These are phyloP conservation scores for Pachydiplax longipennis DNA, from an alignment of 2,888 invertebrate species.

Conservation along the genomic window DNA sequence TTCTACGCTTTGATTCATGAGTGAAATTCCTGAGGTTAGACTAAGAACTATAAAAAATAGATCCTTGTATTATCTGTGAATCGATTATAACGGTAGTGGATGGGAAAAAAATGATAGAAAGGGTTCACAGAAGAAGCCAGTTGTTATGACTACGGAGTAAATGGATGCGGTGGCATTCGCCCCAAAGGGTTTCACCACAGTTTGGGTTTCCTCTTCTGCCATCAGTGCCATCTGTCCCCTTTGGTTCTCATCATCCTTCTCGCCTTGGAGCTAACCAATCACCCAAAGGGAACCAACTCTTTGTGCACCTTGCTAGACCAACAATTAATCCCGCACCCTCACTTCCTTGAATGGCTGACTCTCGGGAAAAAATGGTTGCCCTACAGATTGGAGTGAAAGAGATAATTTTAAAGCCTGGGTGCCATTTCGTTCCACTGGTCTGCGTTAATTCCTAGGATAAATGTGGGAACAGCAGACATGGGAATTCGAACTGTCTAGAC, in stretches of 20 bases:
- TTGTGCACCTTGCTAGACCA: background rate
- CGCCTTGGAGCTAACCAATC: background rate
- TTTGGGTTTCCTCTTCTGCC: background rate
- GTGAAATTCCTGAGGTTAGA: background rate
- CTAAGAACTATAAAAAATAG: background rate
- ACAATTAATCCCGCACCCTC: background rate
- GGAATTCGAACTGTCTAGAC: no score
- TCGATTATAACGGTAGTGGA: background rate
- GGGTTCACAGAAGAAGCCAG: background rate
- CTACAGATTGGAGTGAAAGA: background rate
- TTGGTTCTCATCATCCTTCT: background rate
- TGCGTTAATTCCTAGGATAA: no score
- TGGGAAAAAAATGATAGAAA: background rate
- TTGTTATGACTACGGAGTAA: background rate
- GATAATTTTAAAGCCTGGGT: background rate
- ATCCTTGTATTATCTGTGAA: background rate
- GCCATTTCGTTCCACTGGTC: no score
- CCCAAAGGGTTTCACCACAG: background rate
- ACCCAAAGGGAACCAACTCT: background rate
- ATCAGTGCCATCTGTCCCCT: constrained; percentile 28
- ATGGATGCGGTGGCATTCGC: background rate
- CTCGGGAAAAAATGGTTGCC: background rate
- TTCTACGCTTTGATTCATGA: background rate
- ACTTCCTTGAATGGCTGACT: background rate
- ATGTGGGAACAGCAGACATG: no score